Evolutionary conservation across 2,797 vertebrate species (phyloP).

Genomic region (Tympanoctomys barrerae): DNA sequence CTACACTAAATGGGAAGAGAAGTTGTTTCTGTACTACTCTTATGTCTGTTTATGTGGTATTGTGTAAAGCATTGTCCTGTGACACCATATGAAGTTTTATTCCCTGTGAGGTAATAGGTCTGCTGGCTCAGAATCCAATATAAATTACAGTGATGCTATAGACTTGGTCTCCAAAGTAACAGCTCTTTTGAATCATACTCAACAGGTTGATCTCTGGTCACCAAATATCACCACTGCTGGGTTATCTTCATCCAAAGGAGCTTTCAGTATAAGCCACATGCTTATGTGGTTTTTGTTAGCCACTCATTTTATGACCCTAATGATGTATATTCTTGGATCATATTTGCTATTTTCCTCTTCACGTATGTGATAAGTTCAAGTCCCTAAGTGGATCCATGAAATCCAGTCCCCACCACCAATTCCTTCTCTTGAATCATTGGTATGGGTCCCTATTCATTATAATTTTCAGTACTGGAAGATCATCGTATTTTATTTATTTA

Average conservation of each 20-base stretch:
- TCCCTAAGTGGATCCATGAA: neutral
- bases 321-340: slow-evolving; percentile 10
- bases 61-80: neutral
- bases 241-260: neutral
- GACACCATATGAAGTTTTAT: neutral
- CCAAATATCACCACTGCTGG: neutral
- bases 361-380: neutral
- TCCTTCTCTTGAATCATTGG: neutral
- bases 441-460: neutral
- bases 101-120: neutral
- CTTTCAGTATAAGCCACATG: neutral
- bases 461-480: neutral
- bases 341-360: neutral
- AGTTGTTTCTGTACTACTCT: neutral
- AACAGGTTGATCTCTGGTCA: neutral
- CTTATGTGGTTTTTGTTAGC: slow-evolving; percentile 21
- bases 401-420: neutral
- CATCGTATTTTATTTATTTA: neutral
- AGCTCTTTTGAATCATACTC: neutral
- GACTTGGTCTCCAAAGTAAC: neutral
- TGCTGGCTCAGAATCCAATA: neutral
- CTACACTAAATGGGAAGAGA: neutral
- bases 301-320: neutral
- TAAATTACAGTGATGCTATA: neutral
- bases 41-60: neutral